These are phyloP conservation scores for Spatula versicolor DNA, from an alignment of 2,797 vertebrate genomes.

Conservation along the genomic window DNA sequence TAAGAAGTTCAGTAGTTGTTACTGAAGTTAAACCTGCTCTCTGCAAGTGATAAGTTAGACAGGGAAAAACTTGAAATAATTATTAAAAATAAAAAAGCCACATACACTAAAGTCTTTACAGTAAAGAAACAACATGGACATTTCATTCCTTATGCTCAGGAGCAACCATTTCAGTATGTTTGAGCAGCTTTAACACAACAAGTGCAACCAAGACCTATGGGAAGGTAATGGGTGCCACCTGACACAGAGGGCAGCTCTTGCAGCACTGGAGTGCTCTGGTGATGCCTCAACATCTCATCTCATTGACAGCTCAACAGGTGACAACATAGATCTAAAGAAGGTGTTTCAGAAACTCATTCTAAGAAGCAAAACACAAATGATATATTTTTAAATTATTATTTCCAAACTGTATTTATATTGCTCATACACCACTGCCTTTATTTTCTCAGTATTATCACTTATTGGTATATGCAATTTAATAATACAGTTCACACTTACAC, in stretches of 20 bases:
- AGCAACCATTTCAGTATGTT: neutral
- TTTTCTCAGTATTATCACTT: neutral
- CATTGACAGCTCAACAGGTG: rapidly evolving
- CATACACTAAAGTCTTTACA: neutral
- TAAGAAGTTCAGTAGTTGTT: neutral
- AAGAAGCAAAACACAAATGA: neutral
- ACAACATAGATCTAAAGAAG: neutral
- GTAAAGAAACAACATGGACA: neutral
- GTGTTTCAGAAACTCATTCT: neutral
- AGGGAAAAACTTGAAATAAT: neutral
- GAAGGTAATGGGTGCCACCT: neutral
- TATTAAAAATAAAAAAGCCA: neutral
- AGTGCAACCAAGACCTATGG: too few relatives aligned
- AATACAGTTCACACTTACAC: neutral
- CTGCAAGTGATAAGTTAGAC: neutral
- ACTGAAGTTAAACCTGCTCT: neutral
- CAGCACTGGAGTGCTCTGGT: neutral
- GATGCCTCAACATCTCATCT: neutral
- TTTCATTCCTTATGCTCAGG: neutral
- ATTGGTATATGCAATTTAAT: neutral
- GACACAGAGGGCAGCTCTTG: neutral
- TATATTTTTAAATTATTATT: neutral
- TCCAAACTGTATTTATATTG: neutral
- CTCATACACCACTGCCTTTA: neutral
- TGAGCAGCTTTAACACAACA: too few relatives aligned